Evolutionary conservation across 2,113 vertebrate species (phyloP).

Genomic region (Camarhynchus parvulus): DNA sequence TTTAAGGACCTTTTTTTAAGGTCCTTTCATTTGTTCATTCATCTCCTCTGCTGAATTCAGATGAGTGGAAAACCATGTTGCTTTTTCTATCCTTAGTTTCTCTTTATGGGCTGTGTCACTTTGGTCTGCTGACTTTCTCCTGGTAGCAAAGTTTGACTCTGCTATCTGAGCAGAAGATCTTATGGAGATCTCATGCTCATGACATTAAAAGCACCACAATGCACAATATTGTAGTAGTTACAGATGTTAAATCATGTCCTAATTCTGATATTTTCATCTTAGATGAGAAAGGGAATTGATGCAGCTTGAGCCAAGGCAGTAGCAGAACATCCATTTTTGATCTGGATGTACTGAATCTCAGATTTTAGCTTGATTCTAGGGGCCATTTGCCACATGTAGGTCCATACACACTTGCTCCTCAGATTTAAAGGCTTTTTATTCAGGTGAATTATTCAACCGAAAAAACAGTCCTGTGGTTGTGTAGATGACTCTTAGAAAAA

Average conservation of each 20-base stretch:
- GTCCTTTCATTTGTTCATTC: not conserved
- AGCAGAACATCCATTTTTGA: not conserved
- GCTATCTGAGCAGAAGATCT: not conserved
- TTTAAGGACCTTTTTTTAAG: not conserved
- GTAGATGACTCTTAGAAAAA: not conserved
- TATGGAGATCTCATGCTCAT: not conserved
- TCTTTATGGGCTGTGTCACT: not conserved
- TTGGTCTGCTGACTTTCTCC: not conserved
- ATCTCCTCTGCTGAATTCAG: not conserved
- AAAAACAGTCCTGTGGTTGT: not conserved
- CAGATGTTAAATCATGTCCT: not conserved
- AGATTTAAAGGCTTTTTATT: not conserved
- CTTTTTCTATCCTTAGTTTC: not conserved
- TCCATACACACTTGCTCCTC: not conserved
- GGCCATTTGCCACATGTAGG: not conserved
- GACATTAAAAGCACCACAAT: not conserved
- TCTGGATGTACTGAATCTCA: not conserved
- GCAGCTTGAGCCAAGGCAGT: not conserved
- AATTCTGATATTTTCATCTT: not conserved
- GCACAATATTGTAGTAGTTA: not conserved
- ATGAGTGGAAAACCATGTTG: not conserved
- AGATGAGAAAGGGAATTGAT: not conserved
- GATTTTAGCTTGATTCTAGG: not conserved
- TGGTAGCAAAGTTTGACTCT: not conserved
- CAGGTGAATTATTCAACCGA: not conserved